A percentile compares a stretch with the other conserved stretches of the same genome.
These are phyloP conservation scores for Nycticorax nycticorax DNA, from an alignment of 2,113 vertebrate genomes.

Conservation along the genomic window DNA sequence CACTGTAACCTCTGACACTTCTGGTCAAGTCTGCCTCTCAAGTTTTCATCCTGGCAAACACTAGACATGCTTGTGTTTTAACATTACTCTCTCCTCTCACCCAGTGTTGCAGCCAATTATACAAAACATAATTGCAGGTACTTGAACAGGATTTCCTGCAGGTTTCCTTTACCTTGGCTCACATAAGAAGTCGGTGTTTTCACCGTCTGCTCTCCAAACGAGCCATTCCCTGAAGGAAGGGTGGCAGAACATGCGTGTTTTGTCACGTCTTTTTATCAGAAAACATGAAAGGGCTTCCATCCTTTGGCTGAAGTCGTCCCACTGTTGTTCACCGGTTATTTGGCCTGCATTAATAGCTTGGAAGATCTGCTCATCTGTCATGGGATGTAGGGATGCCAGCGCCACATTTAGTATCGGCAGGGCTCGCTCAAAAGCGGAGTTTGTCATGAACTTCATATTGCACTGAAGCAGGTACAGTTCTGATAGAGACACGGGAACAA, in stretches of 20 bases:
- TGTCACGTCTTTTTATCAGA: conserved; percentile 91
- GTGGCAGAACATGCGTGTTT: conserved; percentile 98
- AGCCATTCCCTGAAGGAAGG: conserved; percentile 98
- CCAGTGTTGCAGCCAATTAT: background rate
- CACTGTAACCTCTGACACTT: background rate
- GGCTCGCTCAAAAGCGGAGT: conserved; percentile 91
- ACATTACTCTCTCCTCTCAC: background rate
- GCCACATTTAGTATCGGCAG: conserved; percentile 91
- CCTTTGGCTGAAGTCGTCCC: conserved; percentile 95
- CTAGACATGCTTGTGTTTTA: background rate
- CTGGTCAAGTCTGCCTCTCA: background rate
- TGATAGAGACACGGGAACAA: conserved; percentile 93
- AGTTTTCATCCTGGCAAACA: background rate
- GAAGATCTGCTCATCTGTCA: conserved; percentile 98
- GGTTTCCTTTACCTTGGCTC: conserved; percentile 87
- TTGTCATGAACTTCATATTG: conserved; percentile 97
- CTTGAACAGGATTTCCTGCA: background rate
- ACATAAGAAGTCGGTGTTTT: conserved; percentile 93
- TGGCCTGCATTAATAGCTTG: conserved; percentile 89
- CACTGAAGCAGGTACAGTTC: conserved; percentile 98
- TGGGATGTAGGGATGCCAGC: conserved; percentile 92
- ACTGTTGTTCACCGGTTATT: conserved; percentile 82
- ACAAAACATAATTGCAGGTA: background rate
- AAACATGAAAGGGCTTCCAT: conserved; percentile 93
- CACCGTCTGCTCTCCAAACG: conserved; percentile 93